A percentile compares a stretch with the other conserved stretches of the same genome.
phyloP scores from a whole-genome alignment of 2,113 vertebrate genomes.

The Saimiri boliviensis region DNA sequence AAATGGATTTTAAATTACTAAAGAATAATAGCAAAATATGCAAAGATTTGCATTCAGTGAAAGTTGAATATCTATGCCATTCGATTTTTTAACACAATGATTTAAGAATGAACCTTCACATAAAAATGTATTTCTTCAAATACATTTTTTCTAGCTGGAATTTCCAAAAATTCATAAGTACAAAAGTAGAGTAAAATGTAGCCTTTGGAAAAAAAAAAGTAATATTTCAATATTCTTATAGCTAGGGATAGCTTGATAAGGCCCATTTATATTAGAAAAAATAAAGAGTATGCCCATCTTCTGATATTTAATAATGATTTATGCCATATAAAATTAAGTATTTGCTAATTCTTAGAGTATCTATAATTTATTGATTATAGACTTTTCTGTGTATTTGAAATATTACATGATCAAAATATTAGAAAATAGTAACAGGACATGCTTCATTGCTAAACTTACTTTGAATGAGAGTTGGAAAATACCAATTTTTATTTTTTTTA shows the following conservation, averaged over 20 bases:
- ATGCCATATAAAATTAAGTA: neutral
- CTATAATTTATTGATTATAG: neutral
- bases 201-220: neutral
- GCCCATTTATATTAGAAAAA: neutral
- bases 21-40: slow-evolving; percentile 77
- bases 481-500: neutral
- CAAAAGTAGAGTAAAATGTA: neutral
- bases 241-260: neutral
- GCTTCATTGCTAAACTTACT: neutral
- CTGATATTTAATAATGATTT: neutral
- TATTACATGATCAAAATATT: neutral
- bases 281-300: neutral
- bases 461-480: neutral
- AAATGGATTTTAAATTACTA: slow-evolving; percentile 77
- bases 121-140: slow-evolving; percentile 46
- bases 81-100: slow-evolving; percentile 73
- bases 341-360: neutral
- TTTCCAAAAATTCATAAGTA: neutral
- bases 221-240: slow-evolving; percentile 39
- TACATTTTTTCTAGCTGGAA: slow-evolving; percentile 19
- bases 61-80: slow-evolving; percentile 66
- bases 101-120: slow-evolving; percentile 66
- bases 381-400: neutral
- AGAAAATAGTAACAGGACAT: neutral
- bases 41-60: slow-evolving; percentile 71